phyloP scores from a whole-genome alignment of 37 sponge, comb jelly and placozoan genomes.

The Spongilla lacustris region DNA sequence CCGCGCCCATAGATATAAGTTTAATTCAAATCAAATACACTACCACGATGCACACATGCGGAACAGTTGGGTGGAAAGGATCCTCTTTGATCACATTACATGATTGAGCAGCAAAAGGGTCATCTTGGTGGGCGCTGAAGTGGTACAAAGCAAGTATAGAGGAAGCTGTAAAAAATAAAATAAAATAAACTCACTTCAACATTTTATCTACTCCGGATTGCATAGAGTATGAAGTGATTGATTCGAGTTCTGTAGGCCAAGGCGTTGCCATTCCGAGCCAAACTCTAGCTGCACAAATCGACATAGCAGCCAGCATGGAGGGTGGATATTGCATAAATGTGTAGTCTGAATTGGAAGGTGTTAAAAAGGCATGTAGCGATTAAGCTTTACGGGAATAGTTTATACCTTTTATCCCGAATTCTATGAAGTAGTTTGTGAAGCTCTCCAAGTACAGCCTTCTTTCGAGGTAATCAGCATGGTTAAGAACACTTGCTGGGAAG shows the following conservation, averaged over 20 bases:
- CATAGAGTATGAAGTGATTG: slow-evolving; percentile 27
- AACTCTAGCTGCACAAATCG: slow-evolving; percentile 48
- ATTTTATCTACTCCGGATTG: slow-evolving; percentile 29
- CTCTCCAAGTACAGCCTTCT: slow-evolving; percentile 19
- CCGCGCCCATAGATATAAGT: too few relatives aligned
- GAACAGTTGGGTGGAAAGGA: too few relatives aligned
- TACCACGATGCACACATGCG: too few relatives aligned
- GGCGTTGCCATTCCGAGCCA: slow-evolving; percentile 16
- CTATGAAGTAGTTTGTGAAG: slow-evolving; percentile 47
- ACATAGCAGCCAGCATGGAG: slow-evolving; percentile 58
- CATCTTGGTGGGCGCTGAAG: not conserved
- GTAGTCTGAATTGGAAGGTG: slow-evolving; percentile 33
- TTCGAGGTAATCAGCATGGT: not conserved
- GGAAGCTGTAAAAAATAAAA: too few relatives aligned
- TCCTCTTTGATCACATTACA: not conserved
- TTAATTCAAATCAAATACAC: too few relatives aligned
- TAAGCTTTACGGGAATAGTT: not conserved
- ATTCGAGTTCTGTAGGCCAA: slow-evolving; percentile 43
- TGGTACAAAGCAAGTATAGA: too few relatives aligned
- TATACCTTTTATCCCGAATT: slow-evolving; percentile 56
- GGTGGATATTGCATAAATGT: slow-evolving; percentile 53
- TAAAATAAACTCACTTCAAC: not conserved
- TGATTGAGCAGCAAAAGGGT: not conserved
- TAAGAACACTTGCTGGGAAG: not conserved
- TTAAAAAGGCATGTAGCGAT: not conserved